These are phyloP conservation scores for Agrotis clavis DNA, from an alignment of 2,888 invertebrate genomes.

Conservation along the genomic window DNA sequence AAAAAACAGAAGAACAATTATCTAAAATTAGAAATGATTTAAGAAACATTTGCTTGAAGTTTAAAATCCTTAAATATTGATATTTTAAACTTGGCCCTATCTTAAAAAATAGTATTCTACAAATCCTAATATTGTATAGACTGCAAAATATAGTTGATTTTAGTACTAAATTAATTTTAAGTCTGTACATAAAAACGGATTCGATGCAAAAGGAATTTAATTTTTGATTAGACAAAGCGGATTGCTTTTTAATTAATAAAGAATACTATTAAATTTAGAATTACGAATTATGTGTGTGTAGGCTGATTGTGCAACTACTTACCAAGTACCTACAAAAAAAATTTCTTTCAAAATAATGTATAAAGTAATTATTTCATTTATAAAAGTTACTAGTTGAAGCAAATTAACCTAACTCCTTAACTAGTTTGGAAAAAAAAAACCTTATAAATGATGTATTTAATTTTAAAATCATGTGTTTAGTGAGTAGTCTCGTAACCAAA, in stretches of 20 bases:
- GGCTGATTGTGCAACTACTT: neutral
- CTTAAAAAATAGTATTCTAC: too few species aligned
- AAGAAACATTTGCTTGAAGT: neutral
- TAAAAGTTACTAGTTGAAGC: neutral
- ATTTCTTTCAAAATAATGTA: neutral
- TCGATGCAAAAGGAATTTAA: constrained; percentile 87
- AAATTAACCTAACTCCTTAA: neutral
- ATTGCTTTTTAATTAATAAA: constrained; percentile 53
- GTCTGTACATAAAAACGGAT: constrained; percentile 75
- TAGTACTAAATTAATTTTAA: constrained; percentile 62
- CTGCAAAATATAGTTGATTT: constrained; percentile 2
- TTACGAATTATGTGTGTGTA: constrained; percentile 16
- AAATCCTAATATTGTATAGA: constrained; percentile 21
- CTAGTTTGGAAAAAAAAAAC: neutral
- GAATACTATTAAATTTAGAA: constrained; percentile 27
- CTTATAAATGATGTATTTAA: neutral
- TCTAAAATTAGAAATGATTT: too few species aligned
- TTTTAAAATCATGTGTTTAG: neutral
- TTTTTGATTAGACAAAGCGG: constrained; percentile 70
- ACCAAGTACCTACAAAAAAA: neutral
- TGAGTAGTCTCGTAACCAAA: neutral
- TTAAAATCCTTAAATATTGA: neutral
- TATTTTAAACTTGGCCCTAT: too few species aligned
- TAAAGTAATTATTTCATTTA: neutral
- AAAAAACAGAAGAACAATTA: too few species aligned